Conservation (phyloP, 1,140 invertebrate genomes). For the honey bee (Apis mellifera) region DNA sequence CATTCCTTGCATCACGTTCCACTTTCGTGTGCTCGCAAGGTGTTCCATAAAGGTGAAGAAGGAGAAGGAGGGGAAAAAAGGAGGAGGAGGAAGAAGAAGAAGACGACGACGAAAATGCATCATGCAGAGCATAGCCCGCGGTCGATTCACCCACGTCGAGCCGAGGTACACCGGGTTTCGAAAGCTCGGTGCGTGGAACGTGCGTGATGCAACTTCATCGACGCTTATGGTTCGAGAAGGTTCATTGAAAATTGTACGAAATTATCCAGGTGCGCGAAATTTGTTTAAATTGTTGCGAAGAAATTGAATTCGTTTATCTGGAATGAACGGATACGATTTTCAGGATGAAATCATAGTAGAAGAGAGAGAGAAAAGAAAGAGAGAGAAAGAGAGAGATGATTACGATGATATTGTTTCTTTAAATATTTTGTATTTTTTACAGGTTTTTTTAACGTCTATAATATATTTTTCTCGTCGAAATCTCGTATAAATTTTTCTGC, state of each 20-base stretch:
- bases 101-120: slow-evolving; percentile 33
- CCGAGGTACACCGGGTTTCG: slow-evolving; percentile 27
- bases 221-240: background rate
- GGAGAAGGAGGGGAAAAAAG: background rate
- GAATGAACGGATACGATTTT: too few species aligned
- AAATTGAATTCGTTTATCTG: background rate
- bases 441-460: too few species aligned
- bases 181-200: slow-evolving; percentile 11
- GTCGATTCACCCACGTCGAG: slow-evolving; percentile 40
- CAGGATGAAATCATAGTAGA: background rate
- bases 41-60: slow-evolving; percentile 22
- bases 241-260: background rate
- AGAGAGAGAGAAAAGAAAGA: too few species aligned
- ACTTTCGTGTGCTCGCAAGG: slow-evolving; percentile 57
- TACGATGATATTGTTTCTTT: background rate
- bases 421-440: too few species aligned
- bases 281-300: background rate
- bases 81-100: background rate
- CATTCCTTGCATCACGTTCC: slow-evolving; percentile 42
- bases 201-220: slow-evolving; percentile 39
- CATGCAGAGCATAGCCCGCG: slow-evolving; percentile 20
- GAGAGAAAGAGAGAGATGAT: background rate
- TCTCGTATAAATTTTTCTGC: too few species aligned
- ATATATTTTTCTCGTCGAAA: too few species aligned
- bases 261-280: background rate